Base-by-base conservation (phyloP, 2,888 invertebrate species). In the Eudasyphora cyanicolor region DNA sequence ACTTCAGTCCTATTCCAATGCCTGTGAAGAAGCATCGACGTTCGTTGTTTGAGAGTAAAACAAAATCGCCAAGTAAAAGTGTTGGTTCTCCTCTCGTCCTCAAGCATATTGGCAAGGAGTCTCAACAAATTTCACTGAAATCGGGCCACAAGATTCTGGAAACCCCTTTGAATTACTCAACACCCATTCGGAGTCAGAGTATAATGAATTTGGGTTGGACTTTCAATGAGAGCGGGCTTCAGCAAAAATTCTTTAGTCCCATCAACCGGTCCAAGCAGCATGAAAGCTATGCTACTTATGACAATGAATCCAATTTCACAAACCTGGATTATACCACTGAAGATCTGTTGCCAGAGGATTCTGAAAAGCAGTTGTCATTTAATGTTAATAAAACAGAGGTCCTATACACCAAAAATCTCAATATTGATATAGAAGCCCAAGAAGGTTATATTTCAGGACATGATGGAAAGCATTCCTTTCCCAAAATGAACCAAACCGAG, bases 261-360 rank as follows among this genome's bases (percentile, higher is more conserved):
- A 49, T 49, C 49, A 49, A n/a, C 6, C 12, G 12, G 3, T 45
- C 45, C 45, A 45, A n/a, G 12, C 12, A 45, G n/a, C 4, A 49
- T 49, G 17, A n/a, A n/a, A n/a, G n/a, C n/a, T n/a, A n/a, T n/a
- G n/a, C n/a, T 0, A 27, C 77, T 12, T 85, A 84, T 45, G 86
- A 86, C 0, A 45, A 74, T 0, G 89, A 89, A 17, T 60, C 88
- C 54, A 90, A 87, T 24, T 90, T 91, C 0, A 2, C 89, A 45
- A 86, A 87, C 24, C 90, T 91, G 91, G 89, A 91, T 76, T 90
- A 90, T 10, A 91, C 91, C 24, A 86, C 86, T 0, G 91, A 91
- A 78, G 90, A 90, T 85, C 88, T n/a, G n/a, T n/a, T n/a, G n/a
- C n/a, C n/a, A n/a, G n/a, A n/a, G n/a, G n/a, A n/a, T n/a, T n/a